Percentiles rank a stretch among this genome's conserved stretches.
Conservation (phyloP, 2,888 invertebrate species). For the Cylindroiulus punctatus region DNA sequence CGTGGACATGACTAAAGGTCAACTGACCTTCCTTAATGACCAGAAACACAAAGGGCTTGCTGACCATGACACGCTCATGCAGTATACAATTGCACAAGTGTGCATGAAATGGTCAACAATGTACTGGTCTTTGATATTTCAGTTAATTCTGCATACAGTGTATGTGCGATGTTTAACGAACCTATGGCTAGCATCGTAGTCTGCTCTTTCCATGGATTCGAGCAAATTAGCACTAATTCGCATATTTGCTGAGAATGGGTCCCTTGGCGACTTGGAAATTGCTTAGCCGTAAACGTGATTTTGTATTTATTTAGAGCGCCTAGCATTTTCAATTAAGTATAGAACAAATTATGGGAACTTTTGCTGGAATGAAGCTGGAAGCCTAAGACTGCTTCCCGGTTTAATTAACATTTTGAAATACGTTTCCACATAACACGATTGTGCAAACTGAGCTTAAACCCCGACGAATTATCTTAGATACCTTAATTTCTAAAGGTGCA, state of each 20-base stretch:
- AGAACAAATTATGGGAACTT: neutral
- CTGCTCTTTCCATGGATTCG: neutral
- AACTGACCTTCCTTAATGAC: neutral
- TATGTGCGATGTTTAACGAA: neutral
- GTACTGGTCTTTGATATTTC: neutral
- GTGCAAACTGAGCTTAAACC: neutral
- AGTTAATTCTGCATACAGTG: neutral
- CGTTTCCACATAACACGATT: neutral
- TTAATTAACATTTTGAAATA: slow-evolving; percentile 4
- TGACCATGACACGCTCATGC: neutral
- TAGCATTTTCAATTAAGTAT: slow-evolving; percentile 19
- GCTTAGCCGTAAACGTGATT: slow-evolving; percentile 15
- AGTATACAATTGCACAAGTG: neutral
- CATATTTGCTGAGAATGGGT: slow-evolving; percentile 16
- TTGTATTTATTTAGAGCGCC: slow-evolving; percentile 6
- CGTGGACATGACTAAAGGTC: neutral
- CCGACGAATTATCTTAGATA: neutral
- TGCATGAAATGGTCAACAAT: neutral
- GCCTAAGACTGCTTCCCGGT: neutral
- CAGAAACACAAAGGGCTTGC: neutral
- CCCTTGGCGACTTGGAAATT: neutral
- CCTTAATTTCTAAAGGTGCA: too few species aligned
- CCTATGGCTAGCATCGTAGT: neutral
- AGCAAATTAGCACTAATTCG: slow-evolving; percentile 16
- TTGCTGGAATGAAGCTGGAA: neutral